phyloP scores from a whole-genome alignment of 2,888 invertebrate genomes.

The Phyto melanocephala region DNA sequence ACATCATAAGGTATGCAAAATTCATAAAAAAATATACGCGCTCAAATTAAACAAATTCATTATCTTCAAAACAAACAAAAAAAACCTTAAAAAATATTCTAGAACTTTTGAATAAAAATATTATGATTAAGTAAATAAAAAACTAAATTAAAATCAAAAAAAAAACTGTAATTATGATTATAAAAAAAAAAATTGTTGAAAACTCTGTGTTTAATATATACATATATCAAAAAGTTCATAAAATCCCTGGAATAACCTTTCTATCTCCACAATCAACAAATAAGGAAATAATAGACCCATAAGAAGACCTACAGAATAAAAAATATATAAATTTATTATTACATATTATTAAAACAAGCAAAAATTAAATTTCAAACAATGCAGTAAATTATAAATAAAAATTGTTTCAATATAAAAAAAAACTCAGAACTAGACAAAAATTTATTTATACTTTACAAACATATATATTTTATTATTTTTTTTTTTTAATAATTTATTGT shows the following conservation, averaged over 20 bases:
- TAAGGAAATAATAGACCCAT: conserved; percentile 1
- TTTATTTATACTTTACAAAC: conserved; percentile 55
- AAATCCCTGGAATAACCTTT: neutral
- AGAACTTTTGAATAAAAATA: conserved; percentile 24
- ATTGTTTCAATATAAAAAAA: conserved; percentile 56
- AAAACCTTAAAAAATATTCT: conserved; percentile 9
- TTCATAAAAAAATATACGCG: conserved; percentile 14
- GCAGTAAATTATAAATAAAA: conserved; percentile 27
- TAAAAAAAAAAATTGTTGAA: conserved; percentile 18
- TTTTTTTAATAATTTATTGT: too few species aligned
- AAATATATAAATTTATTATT: conserved; percentile 41
- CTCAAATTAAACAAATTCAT: conserved; percentile 41
- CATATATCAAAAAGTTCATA: conserved; percentile 12
- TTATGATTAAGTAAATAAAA: conserved; percentile 33
- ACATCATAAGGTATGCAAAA: conserved; percentile 1
- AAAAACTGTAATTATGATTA: conserved; percentile 49
- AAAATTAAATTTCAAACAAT: conserved; percentile 41
- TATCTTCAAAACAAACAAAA: conserved; percentile 23
- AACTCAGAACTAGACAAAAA: conserved; percentile 31
- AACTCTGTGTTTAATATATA: conserved; percentile 27
- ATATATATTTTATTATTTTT: too few species aligned
- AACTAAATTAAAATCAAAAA: conserved; percentile 13
- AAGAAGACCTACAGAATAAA: neutral
- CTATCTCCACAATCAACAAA: conserved; percentile 3
- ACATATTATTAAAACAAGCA: conserved; percentile 28